Percentiles rank a stretch among this genome's conserved stretches.
Evolutionary conservation across 2,113 vertebrate species (phyloP).

Genomic region (Patagioenas fasciata): DNA sequence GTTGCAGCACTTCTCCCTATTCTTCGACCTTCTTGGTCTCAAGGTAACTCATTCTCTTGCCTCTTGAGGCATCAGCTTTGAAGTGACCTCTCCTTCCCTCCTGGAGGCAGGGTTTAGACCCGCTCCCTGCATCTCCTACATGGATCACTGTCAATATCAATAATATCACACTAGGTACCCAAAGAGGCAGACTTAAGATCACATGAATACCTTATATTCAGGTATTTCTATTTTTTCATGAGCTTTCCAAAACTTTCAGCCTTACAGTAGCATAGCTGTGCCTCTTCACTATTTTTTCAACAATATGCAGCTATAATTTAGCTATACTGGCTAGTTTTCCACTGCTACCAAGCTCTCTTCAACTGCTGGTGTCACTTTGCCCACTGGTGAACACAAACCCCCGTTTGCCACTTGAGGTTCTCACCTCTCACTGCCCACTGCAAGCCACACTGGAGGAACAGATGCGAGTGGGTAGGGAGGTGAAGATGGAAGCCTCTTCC

Average conservation of each 20-base stretch:
- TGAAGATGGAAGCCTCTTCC: background rate
- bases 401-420: background rate
- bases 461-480: background rate
- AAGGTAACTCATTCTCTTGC: background rate
- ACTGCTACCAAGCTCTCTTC: background rate
- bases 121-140: background rate
- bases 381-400: background rate
- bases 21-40: background rate
- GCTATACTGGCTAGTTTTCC: background rate
- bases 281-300: background rate
- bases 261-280: background rate
- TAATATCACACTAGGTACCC: background rate
- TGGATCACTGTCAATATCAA: background rate
- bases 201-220: background rate
- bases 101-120: background rate
- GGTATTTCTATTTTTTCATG: background rate
- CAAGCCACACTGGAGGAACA: fast-evolving
- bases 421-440: background rate
- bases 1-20: background rate
- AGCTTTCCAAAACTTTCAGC: background rate
- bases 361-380: background rate
- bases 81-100: background rate
- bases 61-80: background rate
- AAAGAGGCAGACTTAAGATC: background rate
- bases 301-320: background rate